Evolutionary conservation across 1,140 invertebrate species (phyloP), one percentile per base, ranked within the genome.

Genomic region (Ptiloglossa arizonensis): DNA sequence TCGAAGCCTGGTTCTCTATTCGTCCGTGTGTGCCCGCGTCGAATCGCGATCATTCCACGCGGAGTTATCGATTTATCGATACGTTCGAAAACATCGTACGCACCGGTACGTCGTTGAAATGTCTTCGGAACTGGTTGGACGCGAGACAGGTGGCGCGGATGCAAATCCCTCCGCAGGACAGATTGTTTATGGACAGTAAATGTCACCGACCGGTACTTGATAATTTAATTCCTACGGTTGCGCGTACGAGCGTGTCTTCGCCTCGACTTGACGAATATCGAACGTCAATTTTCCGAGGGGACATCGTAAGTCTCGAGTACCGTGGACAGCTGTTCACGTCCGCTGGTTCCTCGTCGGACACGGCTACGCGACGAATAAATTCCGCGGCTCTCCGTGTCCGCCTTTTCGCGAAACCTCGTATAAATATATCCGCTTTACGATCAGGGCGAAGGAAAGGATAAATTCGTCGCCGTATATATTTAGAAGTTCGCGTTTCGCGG

Each of bases 291-390:
- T 63, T 38, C 41, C 22, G 1, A 15, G 5, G 17, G n/a, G 22
- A 38, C 52, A 22, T 68, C 27, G 56, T 75, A 75, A 75, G 27
- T 75, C 27, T 68, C 29, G 63, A 32, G 11, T 17, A n/a, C 15
- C 59, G 9, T 13, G 8, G 35, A 32, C 32, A 27, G 22, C n/a
- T 44, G 15, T 13, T 50, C 15, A 27, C 63, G 19, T 6, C 6
- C 62, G 27, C 44, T n/a, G n/a, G 2, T 9, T 32, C 4, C 44
- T 5, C 22, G 38, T 46, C 19, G n/a, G 4, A n/a, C 38, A 11
- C 19, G 56, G 0, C 46, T 4, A 1, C 27, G 22, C 22, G 1
- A 41, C 9, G 63, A 57, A 75, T 54, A 48, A 68, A 68, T 68
- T 35, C 19, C 13, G 1, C n/a, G 22, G 1, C 3, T 5, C 67